A percentile compares a stretch with the other conserved stretches of the same genome.
phyloP scores from a whole-genome alignment of 2,888 invertebrate genomes.

The Venustoraphidia nigricollis region DNA sequence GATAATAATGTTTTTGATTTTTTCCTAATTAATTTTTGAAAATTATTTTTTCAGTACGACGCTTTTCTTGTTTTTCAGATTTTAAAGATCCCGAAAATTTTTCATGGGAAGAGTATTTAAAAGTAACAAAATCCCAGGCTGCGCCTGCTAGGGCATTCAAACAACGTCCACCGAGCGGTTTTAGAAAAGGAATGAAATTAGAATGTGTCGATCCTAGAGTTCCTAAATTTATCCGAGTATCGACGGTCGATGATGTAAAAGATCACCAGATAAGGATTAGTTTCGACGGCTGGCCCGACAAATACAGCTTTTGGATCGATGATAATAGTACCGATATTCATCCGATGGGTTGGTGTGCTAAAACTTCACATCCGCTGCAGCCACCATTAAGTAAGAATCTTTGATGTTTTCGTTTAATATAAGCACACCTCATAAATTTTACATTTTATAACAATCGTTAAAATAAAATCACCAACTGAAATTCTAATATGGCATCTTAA shows the following conservation, averaged over 20 bases:
- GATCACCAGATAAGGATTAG: constrained; percentile 63
- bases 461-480: too few relatives aligned
- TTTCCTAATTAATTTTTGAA: too few relatives aligned
- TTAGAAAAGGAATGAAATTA: constrained; percentile 70
- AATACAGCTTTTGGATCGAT: constrained; percentile 76
- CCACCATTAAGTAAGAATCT: constrained; percentile 56
- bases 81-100: constrained; percentile 56
- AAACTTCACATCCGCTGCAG: constrained; percentile 75
- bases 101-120: constrained; percentile 73
- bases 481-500: too few relatives aligned
- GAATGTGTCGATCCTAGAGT: constrained; percentile 77
- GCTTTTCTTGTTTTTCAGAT: constrained; percentile 28
- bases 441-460: too few relatives aligned
- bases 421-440: not conserved
- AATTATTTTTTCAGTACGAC: not conserved
- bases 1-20: too few relatives aligned
- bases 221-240: constrained; percentile 72
- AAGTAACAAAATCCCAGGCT: constrained; percentile 53
- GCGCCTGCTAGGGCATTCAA: constrained; percentile 74
- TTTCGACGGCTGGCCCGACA: constrained; percentile 80
- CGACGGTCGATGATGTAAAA: constrained; percentile 60
- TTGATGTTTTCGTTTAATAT: constrained; percentile 5
- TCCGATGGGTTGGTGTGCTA: constrained; percentile 82
- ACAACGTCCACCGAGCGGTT: constrained; percentile 60
- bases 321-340: constrained; percentile 84